Percentiles rank a stretch among this genome's conserved stretches.
Evolutionary conservation across 2,888 invertebrate species (phyloP).

Genomic region (Argyra leucocephala): DNA sequence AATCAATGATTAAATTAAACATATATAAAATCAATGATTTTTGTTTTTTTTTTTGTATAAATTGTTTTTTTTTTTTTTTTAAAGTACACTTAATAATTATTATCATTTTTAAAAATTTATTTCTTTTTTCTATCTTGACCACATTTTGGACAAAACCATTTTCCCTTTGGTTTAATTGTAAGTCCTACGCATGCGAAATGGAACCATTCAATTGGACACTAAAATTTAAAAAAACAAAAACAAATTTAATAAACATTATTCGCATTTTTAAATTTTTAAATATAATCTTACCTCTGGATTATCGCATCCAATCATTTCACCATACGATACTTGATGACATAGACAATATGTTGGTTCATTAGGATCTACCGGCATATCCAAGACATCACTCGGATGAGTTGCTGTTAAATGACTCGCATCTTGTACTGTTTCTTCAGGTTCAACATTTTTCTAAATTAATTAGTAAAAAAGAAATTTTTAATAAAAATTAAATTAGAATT

Average conservation of each 20-base stretch:
- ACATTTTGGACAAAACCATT: constrained; percentile 93
- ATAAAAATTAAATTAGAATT: too few relatives aligned
- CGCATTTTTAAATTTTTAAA: background rate
- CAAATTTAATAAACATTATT: background rate
- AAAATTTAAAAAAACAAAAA: constrained; percentile 16
- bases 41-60: too few relatives aligned
- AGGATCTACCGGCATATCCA: constrained; percentile 89
- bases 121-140: constrained; percentile 70
- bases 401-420: constrained; percentile 44
- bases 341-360: constrained; percentile 98
- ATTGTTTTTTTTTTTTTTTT: too few relatives aligned
- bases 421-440: constrained; percentile 48
- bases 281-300: constrained; percentile 55
- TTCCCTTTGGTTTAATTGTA: constrained; percentile 80
- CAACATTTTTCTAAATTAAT: constrained; percentile 34
- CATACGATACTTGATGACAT: constrained; percentile 92
- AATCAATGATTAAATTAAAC: too few relatives aligned
- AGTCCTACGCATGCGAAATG: constrained; percentile 85
- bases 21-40: too few relatives aligned
- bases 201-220: constrained; percentile 84
- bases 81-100: too few relatives aligned
- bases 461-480: too few relatives aligned
- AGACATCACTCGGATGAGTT: constrained; percentile 77
- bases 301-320: constrained; percentile 93
- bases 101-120: constrained; percentile 46